These are phyloP conservation scores for Lutjanus argentimaculatus DNA, from an alignment of 2,797 vertebrate species.

Conservation along the genomic window DNA sequence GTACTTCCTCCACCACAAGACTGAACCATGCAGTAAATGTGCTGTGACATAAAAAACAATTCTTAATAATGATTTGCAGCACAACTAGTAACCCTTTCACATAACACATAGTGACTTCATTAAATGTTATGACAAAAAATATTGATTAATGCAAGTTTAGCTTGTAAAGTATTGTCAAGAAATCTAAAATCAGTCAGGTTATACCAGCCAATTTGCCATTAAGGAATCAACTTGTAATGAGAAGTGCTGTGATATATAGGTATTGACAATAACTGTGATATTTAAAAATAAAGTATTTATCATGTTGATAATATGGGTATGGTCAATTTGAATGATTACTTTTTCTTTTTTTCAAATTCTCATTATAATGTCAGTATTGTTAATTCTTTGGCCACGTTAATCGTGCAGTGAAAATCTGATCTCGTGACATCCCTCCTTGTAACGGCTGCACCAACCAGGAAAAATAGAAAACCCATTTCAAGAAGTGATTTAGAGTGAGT, in stretches of 20 bases:
- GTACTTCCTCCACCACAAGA: not conserved
- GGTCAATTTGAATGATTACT: too few species aligned
- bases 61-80: not conserved
- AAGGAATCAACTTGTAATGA: not conserved
- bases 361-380: too few species aligned
- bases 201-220: not conserved
- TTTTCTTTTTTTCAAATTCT: too few species aligned
- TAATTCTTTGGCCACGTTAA: too few species aligned
- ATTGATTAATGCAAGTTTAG: not conserved
- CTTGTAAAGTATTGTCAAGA: not conserved
- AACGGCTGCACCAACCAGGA: not conserved
- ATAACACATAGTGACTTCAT: not conserved
- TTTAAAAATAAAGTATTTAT: too few species aligned
- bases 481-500: not conserved
- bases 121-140: not conserved
- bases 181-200: too few species aligned
- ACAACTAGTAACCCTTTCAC: not conserved
- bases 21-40: not conserved
- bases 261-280: too few species aligned
- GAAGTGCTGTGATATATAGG: too few species aligned
- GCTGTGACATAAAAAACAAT: not conserved
- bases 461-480: not conserved
- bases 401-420: too few species aligned
- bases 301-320: too few species aligned
- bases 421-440: too few species aligned